Conservation (phyloP, 2,888 invertebrate species). For the Drosophila nr. perissopoda region DNA sequence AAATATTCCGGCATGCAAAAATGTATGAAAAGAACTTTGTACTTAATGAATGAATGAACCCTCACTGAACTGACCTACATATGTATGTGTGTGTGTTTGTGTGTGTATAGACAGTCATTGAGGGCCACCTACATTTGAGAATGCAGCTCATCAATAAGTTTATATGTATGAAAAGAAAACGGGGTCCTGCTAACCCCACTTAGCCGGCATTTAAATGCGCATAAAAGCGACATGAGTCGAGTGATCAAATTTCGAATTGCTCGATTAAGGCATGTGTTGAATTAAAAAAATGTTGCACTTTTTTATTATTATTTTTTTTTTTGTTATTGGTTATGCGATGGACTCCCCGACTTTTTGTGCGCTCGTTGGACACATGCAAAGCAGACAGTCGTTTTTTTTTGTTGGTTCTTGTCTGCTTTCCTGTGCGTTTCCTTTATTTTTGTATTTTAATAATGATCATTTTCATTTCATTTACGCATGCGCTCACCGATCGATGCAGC, state of each 20-base stretch:
- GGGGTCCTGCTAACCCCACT: constrained; percentile 59
- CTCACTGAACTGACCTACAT: constrained; percentile 47
- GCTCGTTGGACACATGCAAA: constrained; percentile 31
- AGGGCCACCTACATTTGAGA: constrained; percentile 20
- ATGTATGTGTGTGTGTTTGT: neutral
- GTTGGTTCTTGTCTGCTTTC: neutral
- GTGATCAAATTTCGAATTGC: constrained; percentile 67
- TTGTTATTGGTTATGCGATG: constrained; percentile 21
- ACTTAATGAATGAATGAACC: constrained; percentile 53
- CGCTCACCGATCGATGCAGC: constrained; percentile 56
- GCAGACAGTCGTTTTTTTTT: constrained; percentile 8
- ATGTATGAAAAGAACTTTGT: constrained; percentile 18
- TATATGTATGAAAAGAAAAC: constrained; percentile 5
- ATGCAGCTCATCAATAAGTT: constrained; percentile 51
- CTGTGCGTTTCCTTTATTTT: neutral
- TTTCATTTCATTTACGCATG: constrained; percentile 82
- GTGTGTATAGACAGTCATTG: constrained; percentile 1
- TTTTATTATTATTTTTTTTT: constrained; percentile 30
- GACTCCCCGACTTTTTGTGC: constrained; percentile 2
- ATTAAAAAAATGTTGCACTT: constrained; percentile 82
- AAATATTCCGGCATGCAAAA: constrained; percentile 55
- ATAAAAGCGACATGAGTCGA: constrained; percentile 50
- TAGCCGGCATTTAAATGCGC: constrained; percentile 68
- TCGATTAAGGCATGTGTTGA: constrained; percentile 84
- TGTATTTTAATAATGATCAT: constrained; percentile 80